Percentiles rank a stretch among this genome's conserved stretches.
Evolutionary conservation across 2,888 invertebrate genomes (phyloP).

Genomic region (Endotricha flammealis): DNA sequence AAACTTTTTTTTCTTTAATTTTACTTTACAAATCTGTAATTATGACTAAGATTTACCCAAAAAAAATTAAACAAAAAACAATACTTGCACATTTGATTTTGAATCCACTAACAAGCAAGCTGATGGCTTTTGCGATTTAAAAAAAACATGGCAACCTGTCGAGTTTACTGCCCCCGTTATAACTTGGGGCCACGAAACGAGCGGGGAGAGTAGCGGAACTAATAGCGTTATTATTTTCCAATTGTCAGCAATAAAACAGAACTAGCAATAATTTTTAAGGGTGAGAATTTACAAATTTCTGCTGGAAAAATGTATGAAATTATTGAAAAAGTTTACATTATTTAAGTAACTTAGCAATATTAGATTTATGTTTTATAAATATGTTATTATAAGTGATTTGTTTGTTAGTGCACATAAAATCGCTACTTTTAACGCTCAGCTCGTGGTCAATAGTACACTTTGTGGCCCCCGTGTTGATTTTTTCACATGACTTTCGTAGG

Average conservation of each 20-base stretch:
- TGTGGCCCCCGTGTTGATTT: constrained; percentile 48
- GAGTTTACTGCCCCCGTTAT: constrained; percentile 28
- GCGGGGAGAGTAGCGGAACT: background rate
- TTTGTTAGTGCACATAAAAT: background rate
- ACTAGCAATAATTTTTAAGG: background rate
- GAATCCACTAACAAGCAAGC: constrained; percentile 34
- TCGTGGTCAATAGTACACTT: constrained; percentile 21
- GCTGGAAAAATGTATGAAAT: background rate
- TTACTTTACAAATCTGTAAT: background rate
- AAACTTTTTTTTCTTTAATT: background rate
- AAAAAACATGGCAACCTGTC: constrained; percentile 27
- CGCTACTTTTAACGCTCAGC: constrained; percentile 12
- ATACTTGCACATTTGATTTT: constrained; percentile 37
- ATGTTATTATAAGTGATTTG: background rate
- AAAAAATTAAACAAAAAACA: constrained; percentile 5
- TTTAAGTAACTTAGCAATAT: background rate
- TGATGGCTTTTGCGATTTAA: constrained; percentile 33
- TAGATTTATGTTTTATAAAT: background rate
- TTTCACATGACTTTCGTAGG: constrained; percentile 46
- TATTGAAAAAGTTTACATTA: too few relatives aligned
- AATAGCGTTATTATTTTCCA: background rate
- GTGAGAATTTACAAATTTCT: background rate
- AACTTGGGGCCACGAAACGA: constrained; percentile 13
- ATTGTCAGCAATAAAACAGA: background rate
- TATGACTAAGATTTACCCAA: constrained; percentile 11